Evolutionary conservation across 2,113 vertebrate genomes (phyloP).

Genomic region (Apteryx owenii): DNA sequence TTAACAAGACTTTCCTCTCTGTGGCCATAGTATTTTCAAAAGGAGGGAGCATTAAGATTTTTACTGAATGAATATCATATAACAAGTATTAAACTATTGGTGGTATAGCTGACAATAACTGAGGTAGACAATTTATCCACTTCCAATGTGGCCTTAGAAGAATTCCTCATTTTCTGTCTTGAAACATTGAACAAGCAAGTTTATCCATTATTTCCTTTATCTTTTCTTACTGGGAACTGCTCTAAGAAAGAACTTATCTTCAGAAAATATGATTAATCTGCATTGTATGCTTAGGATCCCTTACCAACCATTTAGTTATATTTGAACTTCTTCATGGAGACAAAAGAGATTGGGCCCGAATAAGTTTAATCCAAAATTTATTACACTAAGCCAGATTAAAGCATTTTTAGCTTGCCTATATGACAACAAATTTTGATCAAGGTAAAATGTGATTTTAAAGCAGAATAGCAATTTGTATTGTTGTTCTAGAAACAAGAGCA

Average conservation of each 20-base stretch:
- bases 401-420: background rate
- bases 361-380: background rate
- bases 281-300: background rate
- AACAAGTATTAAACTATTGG: background rate
- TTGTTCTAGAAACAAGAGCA: background rate
- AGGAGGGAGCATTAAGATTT: background rate
- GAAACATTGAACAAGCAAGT: background rate
- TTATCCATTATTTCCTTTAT: background rate
- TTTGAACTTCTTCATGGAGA: background rate
- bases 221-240: background rate
- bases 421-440: background rate
- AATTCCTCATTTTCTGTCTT: background rate
- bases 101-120: background rate
- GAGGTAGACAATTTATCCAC: background rate
- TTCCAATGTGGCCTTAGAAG: background rate
- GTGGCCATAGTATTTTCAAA: background rate
- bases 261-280: background rate
- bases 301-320: background rate
- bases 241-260: background rate
- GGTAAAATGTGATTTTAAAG: background rate
- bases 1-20: background rate
- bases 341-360: background rate
- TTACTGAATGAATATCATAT: background rate
- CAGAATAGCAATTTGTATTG: background rate
- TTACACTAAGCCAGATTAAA: background rate